These are phyloP conservation scores for Ammospiza maritima DNA, from an alignment of 2,797 vertebrate genomes.

Conservation along the genomic window DNA sequence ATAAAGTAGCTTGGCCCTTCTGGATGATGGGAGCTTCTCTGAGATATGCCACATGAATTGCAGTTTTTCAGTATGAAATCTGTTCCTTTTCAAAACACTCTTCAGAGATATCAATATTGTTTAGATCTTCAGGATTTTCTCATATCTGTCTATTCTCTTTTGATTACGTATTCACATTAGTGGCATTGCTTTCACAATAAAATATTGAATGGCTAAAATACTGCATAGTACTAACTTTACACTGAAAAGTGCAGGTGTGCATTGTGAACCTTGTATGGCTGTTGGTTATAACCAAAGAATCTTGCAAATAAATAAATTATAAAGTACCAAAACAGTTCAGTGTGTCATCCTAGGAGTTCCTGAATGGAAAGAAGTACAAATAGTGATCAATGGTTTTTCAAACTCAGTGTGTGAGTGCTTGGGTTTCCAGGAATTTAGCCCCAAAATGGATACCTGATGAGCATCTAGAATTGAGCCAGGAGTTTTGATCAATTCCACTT, in stretches of 20 bases:
- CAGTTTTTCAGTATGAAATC: background rate
- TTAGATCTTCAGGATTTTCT: background rate
- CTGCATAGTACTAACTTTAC: background rate
- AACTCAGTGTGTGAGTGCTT: background rate
- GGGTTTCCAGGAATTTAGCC: background rate
- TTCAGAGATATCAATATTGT: background rate
- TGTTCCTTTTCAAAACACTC: background rate
- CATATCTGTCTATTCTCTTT: background rate
- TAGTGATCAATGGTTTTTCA: background rate
- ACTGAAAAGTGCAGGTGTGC: background rate
- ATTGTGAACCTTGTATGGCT: background rate
- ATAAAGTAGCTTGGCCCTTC: background rate
- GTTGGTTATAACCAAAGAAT: background rate
- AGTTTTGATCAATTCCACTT: background rate
- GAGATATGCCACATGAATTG: background rate
- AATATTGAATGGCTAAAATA: background rate
- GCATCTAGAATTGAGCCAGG: background rate
- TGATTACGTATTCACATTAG: background rate
- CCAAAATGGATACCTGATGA: background rate
- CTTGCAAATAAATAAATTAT: background rate
- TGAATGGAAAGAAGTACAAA: background rate
- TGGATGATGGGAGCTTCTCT: background rate
- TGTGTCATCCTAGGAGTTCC: background rate
- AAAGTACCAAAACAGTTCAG: background rate
- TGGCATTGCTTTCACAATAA: background rate